phyloP scores from a whole-genome alignment of 2,797 vertebrate genomes.

The Lophotriccus pileatus region DNA sequence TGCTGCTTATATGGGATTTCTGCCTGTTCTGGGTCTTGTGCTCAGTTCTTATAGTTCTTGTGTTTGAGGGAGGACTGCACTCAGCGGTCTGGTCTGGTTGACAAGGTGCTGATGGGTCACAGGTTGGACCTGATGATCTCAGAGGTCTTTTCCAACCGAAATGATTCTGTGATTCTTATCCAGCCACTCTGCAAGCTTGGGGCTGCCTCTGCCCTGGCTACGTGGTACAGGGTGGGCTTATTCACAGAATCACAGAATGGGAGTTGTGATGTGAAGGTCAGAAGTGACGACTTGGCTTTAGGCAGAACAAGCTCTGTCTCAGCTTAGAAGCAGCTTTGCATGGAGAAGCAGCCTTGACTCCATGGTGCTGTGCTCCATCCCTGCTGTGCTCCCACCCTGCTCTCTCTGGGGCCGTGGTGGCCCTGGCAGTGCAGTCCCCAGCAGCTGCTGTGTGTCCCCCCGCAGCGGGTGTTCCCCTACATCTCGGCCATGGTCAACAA shows the following conservation, averaged over 20 bases:
- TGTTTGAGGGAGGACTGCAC: background rate
- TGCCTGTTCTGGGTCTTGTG: accelerated
- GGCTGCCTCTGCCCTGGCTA: accelerated
- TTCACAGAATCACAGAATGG: background rate
- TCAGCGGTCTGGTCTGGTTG: background rate
- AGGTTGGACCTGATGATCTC: background rate
- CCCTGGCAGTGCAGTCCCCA: background rate
- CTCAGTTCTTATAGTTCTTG: background rate
- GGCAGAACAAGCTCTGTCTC: background rate
- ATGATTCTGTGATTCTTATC: background rate
- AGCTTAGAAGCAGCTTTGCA: background rate
- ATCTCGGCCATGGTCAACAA: constrained; percentile 98
- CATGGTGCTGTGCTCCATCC: accelerated
- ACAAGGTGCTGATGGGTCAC: background rate
- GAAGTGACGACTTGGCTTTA: background rate
- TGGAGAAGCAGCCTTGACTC: background rate
- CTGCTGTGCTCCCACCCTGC: background rate
- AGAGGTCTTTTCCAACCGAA: background rate
- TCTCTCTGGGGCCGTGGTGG: too few species aligned
- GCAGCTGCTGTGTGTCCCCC: background rate
- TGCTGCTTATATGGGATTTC: background rate
- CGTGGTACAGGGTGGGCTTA: accelerated
- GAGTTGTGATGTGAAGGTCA: background rate
- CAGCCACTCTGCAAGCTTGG: background rate
- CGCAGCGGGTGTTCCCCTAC: constrained; percentile 91